Percentiles rank a stretch among this genome's conserved stretches.
These are phyloP conservation scores for Tenthredo amoena DNA, from an alignment of 2,888 invertebrate genomes.

Conservation along the genomic window DNA sequence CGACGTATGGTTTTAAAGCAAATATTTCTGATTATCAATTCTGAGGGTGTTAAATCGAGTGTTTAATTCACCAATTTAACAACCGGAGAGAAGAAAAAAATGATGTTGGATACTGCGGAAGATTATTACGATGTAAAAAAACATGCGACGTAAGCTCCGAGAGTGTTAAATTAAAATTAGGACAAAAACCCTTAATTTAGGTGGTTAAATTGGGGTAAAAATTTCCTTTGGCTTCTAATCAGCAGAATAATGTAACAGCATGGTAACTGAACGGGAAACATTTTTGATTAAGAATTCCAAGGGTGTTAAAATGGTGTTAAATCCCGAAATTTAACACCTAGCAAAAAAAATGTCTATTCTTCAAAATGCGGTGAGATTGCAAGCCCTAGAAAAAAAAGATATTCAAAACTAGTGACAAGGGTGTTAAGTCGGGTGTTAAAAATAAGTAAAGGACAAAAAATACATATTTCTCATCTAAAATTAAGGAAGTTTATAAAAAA, in stretches of 20 bases:
- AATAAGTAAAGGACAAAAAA: neutral
- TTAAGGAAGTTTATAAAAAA: neutral
- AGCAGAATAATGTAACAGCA: neutral
- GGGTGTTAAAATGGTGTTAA: neutral
- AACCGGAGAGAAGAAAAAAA: too few species aligned
- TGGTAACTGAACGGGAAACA: neutral
- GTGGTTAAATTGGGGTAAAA: constrained; percentile 1
- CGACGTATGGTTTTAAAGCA: neutral
- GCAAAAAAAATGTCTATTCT: too few species aligned
- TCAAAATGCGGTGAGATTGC: too few species aligned
- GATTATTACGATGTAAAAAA: too few species aligned
- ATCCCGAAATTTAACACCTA: neutral
- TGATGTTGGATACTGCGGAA: too few species aligned
- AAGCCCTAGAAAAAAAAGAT: too few species aligned
- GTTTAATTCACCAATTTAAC: neutral
- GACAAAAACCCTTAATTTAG: neutral
- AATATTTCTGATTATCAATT: neutral
- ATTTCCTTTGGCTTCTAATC: neutral
- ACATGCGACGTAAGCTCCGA: too few species aligned
- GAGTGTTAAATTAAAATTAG: neutral
- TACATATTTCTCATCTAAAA: neutral
- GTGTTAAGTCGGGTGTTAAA: neutral
- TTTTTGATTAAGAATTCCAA: neutral
- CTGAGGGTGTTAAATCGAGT: neutral
- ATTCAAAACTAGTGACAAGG: neutral